Base-by-base conservation (phyloP, 1,140 invertebrate species). In the Calycopis cecrops region DNA sequence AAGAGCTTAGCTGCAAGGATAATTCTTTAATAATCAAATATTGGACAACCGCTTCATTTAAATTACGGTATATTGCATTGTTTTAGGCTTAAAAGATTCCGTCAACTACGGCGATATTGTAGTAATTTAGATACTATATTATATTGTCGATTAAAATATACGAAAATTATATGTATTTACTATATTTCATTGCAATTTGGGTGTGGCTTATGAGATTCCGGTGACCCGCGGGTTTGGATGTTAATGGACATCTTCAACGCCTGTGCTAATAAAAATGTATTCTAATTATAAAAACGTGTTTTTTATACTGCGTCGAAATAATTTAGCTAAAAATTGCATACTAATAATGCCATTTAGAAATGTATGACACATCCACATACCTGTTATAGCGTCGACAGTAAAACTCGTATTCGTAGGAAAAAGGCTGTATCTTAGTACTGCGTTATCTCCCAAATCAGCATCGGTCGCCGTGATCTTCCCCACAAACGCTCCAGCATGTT, bases 331-430 rank as follows among this genome's bases (percentile, higher is more conserved):
- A 28, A 28, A 6, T 28, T 28, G 21, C 21, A 28, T 28, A 28
- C 21, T 28, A 6, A 28, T 28, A 28, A 28, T 28, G 21, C 2
- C 2, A 28, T 28, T 34, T 14, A 16, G 12, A 11, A 37, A 53
- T 34, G 48, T n/a, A 14, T 51, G 56, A 40, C 12, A 85, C 92
- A 94, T 86, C 35, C 12, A 85, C 92, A 94, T 86, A 97, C 96
- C 96, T 84, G 93, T 95, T 64, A 92, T 87, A 14, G 93, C 90
- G 89, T 97, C 93, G 63, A 98, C 92, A 64, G 93, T 89, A 76
- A 97, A 97, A 83, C 94, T 95, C 51, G 92, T 93, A 84, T 97
- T 96, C 1, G 90, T 84, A 4, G 94, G 94, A 64, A 95, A 92
- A 44, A 97, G 87, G 55, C 90, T 91, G 77, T 95, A 98, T 71